Evolutionary conservation across 92 coral and sea anemone species (phyloP), one percentile per base, ranked within the genome.

Genomic region (Siderastrea siderea): DNA sequence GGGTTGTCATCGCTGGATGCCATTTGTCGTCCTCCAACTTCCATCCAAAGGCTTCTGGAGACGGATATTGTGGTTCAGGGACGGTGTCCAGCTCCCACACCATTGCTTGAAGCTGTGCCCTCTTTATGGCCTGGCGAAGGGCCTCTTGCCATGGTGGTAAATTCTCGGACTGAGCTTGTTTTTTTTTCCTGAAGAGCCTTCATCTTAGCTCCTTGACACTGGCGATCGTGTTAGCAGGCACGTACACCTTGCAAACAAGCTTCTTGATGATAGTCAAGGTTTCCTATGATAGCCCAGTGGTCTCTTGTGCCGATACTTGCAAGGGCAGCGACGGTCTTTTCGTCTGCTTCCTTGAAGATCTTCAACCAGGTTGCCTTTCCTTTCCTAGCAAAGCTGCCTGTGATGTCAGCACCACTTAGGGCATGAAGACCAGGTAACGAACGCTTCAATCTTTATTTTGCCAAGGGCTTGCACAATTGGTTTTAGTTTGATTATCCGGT

Each of bases 351-450:
- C 8, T 55, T 8, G 16, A 81, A n/a, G n/a, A n/a, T n/a, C n/a
- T n/a, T n/a, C n/a, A n/a, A n/a, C n/a, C n/a, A n/a, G n/a, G n/a
- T n/a, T n/a, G n/a, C n/a, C n/a, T n/a, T n/a, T n/a, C n/a, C n/a
- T n/a, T n/a, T n/a, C n/a, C n/a, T n/a, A n/a, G n/a, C n/a, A n/a
- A n/a, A n/a, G n/a, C n/a, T n/a, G n/a, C n/a, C n/a, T n/a, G n/a
- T n/a, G n/a, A n/a, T n/a, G n/a, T n/a, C n/a, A n/a, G n/a, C n/a
- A n/a, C n/a, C n/a, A n/a, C n/a, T n/a, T n/a, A n/a, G n/a, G 5
- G 88, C 90, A 9, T 91, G 90, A 73, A 86, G 85, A 2, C 68
- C 87, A 9, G 90, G 90, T 74, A n/a, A n/a, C n/a, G n/a, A 90
- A 15, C 3, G 87, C 90, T 80, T 83, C 78, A 50, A 82, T n/a